Evolutionary conservation across 92 coral and sea anemone species (phyloP).

Genomic region (Epizoanthus rinbou): DNA sequence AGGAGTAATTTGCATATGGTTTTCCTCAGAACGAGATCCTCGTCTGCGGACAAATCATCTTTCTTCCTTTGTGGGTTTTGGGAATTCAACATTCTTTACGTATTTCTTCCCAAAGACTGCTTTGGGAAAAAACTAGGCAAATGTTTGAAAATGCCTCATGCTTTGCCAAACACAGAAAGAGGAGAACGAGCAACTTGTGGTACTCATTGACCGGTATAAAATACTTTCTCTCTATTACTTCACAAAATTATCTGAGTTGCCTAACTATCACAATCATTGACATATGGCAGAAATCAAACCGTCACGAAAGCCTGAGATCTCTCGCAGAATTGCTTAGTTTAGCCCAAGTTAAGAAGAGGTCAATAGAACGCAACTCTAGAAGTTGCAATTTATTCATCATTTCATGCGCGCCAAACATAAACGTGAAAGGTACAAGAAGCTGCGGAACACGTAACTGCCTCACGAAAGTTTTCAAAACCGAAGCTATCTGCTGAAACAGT

Average conservation of each 20-base stretch:
- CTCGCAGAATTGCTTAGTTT: background rate
- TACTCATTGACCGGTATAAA: slow-evolving; percentile 10
- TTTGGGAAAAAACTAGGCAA: background rate
- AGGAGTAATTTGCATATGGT: slow-evolving; percentile 68
- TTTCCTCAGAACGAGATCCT: slow-evolving; percentile 61
- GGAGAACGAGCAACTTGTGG: slow-evolving; percentile 1
- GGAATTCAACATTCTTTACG: slow-evolving; percentile 9
- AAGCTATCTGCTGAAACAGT: background rate
- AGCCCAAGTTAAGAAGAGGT: background rate
- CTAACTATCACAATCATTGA: slow-evolving; percentile 24
- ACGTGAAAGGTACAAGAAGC: slow-evolving; percentile 1
- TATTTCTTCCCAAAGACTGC: background rate
- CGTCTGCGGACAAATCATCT: background rate
- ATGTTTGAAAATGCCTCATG: background rate
- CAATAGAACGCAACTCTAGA: background rate
- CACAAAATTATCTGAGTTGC: slow-evolving; percentile 1
- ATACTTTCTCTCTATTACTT: slow-evolving; percentile 10
- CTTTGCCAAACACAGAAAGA: slow-evolving; percentile 9
- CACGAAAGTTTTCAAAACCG: background rate
- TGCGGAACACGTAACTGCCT: background rate
- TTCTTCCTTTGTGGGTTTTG: slow-evolving; percentile 18
- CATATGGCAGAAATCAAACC: background rate
- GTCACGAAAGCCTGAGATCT: background rate
- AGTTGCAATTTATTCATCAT: slow-evolving; percentile 30
- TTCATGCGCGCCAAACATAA: slow-evolving; percentile 34